A percentile compares a stretch with the other conserved stretches of the same genome.
These are phyloP conservation scores for Ginglymostoma cirratum DNA, from an alignment of 2,113 vertebrate genomes.

Conservation along the genomic window DNA sequence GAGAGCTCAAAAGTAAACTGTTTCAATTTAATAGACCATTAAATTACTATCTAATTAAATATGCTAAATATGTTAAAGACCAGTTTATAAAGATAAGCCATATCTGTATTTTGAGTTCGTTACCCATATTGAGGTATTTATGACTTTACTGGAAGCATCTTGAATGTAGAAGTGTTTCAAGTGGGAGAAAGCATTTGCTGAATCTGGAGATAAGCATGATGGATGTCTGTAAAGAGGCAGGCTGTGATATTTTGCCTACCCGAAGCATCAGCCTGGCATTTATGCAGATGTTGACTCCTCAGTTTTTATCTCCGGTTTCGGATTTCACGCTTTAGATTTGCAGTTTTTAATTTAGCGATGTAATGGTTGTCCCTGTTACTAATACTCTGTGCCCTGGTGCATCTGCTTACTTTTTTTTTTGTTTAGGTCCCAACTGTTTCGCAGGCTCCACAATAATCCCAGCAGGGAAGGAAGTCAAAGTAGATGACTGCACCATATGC, in stretches of 20 bases:
- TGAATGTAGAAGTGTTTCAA: not conserved
- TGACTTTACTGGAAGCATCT: not conserved
- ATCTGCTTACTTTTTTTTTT: slow-evolving; percentile 41
- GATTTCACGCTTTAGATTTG: not conserved
- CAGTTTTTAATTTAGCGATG: not conserved
- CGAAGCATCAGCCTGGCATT: not conserved
- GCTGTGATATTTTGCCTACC: not conserved
- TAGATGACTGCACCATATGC: slow-evolving; percentile 99
- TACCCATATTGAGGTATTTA: not conserved
- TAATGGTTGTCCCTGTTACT: not conserved
- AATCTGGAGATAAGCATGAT: not conserved
- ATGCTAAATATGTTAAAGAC: not conserved
- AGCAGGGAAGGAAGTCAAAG: slow-evolving; percentile 96
- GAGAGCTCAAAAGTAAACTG: not conserved
- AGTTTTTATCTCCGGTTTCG: no score
- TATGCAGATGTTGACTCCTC: not conserved
- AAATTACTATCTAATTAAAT: not conserved
- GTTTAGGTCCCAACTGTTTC: slow-evolving; percentile 95
- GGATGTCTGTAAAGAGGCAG: not conserved
- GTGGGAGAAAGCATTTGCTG: not conserved
- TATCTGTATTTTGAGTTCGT: not conserved
- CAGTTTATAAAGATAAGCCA: not conserved
- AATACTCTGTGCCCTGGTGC: not conserved
- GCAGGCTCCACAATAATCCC: slow-evolving; percentile 97
- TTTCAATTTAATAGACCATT: not conserved